These are phyloP conservation scores for Smutsia gigantea DNA, from an alignment of 2,797 vertebrate species.

Conservation along the genomic window DNA sequence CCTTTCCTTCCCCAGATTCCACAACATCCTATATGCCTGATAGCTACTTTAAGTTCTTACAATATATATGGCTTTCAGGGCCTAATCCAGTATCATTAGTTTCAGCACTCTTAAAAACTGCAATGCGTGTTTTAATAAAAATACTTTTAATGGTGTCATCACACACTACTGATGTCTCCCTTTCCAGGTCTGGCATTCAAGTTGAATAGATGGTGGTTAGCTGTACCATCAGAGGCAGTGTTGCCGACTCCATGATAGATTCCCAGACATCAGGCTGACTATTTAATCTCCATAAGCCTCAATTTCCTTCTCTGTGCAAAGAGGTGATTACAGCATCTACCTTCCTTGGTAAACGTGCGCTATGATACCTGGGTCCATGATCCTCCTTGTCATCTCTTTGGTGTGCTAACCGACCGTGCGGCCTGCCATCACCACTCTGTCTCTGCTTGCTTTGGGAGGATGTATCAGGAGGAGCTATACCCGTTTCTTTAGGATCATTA, in stretches of 20 bases:
- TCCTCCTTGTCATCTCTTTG: slow-evolving; percentile 51
- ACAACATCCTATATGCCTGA: background rate
- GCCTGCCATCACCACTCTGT: slow-evolving; percentile 44
- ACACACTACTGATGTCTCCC: background rate
- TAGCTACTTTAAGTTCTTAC: background rate
- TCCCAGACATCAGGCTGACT: background rate
- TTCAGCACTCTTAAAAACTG: slow-evolving; percentile 18
- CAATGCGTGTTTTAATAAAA: background rate
- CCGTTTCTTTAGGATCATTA: slow-evolving; percentile 65
- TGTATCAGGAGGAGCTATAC: background rate
- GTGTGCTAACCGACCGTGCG: background rate
- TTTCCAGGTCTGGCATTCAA: background rate
- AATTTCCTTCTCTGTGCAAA: background rate
- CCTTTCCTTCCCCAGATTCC: background rate
- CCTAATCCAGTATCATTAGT: background rate
- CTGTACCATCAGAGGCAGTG: background rate
- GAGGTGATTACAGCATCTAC: rapidly evolving
- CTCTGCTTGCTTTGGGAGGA: slow-evolving; percentile 66
- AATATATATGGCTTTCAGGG: background rate
- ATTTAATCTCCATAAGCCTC: background rate
- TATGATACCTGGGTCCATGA: slow-evolving; percentile 74
- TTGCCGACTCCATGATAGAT: background rate
- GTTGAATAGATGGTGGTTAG: background rate
- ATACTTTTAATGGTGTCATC: background rate
- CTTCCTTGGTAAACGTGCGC: background rate